Evolutionary conservation across 92 coral and sea anemone species (phyloP), one percentile per base, ranked within the genome.

Genomic region (Heteractis magnifica): DNA sequence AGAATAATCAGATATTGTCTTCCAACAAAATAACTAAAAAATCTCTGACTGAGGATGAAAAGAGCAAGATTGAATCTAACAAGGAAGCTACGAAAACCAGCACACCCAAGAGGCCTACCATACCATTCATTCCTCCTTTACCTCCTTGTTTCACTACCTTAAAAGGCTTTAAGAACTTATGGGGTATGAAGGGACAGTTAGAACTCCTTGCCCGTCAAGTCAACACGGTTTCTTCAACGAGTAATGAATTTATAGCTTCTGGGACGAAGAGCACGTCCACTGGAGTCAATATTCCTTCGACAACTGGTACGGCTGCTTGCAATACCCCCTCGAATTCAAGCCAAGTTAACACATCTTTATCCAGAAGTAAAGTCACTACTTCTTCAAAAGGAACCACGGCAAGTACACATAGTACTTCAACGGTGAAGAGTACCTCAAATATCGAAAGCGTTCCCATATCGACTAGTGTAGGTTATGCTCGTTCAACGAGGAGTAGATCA

Each of bases 121-220:
- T 79, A n/a, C 92, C 95, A 48, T 77, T 78, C 4, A 92, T 96
- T 65, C 99, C 99, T 4, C 97, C 97, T 23, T 94, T 96, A 59
- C 99, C 99, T 41, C 99, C 99, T 4, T 87, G 92, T 51, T 77
- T 78, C 51, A 90, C 97, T 41, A 96, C 99, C 20, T 76, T 96
- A 53, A 89, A 70, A 77, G 94, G 93, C 0, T 89, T 94, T 78
- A 85, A 90, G 70, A 82, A 85, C 23, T 85, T 96, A 76, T 79
- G 83, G n/a, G 76, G 75, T 7, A 84, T 87, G 48, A 89, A 88
- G 53, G 92, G 89, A 51, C 88, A 88, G 41, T 81, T 96, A 41
- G 84, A 93, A 21, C 56, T 73, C 65, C 82, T 92, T n/a, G 96
- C 98, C 50, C 79, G 21, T 7, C 19, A 55, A 6, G 44, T 55